Evolutionary conservation across 2,797 vertebrate species (phyloP).

Genomic region (Pogonophryne albipinna): DNA sequence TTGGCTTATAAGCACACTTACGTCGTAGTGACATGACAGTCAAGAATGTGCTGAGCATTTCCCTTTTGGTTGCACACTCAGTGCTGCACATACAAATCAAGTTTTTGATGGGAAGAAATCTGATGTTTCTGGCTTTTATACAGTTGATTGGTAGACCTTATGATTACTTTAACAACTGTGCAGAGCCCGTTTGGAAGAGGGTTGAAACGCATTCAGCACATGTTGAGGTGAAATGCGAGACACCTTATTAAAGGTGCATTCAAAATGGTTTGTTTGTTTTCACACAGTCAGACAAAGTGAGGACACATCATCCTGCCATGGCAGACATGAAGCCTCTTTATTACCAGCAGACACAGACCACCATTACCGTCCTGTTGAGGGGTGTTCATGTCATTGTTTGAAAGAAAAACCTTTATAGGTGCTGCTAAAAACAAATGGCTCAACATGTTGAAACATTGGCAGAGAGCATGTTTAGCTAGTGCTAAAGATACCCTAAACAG

Average conservation of each 20-base stretch:
- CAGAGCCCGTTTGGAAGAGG: background rate
- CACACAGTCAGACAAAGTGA: background rate
- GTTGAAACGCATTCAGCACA: background rate
- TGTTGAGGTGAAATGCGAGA: background rate
- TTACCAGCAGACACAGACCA: background rate
- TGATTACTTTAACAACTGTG: slow-evolving; percentile 50
- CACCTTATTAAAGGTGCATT: background rate
- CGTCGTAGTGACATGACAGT: slow-evolving; percentile 32
- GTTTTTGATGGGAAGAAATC: slow-evolving; percentile 40
- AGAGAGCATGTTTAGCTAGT: background rate
- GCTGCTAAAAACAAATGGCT: background rate
- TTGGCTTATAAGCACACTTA: slow-evolving; percentile 27
- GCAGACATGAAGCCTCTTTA: no score
- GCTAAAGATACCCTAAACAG: background rate
- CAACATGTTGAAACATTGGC: background rate
- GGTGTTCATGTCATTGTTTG: background rate
- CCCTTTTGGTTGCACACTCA: slow-evolving; percentile 25
- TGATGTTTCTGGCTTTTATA: slow-evolving; percentile 33
- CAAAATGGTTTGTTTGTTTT: background rate
- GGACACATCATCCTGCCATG: background rate
- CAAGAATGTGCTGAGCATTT: slow-evolving; percentile 44
- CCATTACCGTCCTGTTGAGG: background rate
- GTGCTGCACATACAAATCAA: slow-evolving; percentile 40
- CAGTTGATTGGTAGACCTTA: slow-evolving; percentile 21
- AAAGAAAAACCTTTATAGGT: background rate